Conservation (phyloP, 1,140 invertebrate genomes). For the Conus betulinus region DNA sequence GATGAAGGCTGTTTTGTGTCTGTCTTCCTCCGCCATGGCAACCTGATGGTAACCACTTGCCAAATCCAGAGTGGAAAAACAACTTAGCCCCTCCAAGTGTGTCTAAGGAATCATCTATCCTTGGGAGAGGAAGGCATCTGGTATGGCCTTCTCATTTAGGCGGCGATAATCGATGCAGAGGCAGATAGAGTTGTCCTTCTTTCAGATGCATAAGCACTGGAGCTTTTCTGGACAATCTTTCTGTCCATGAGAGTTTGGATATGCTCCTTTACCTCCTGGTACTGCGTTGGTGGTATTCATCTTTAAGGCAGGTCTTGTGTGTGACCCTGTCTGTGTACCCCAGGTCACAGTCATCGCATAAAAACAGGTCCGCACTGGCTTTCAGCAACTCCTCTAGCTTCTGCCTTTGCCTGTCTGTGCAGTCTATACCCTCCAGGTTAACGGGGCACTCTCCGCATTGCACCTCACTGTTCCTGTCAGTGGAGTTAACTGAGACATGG, state of each 20-base stretch:
- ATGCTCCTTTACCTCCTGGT: constrained; percentile 6
- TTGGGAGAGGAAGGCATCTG: constrained; percentile 44
- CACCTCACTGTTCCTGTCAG: neutral
- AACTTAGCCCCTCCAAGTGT: no score
- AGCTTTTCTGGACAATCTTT: constrained; percentile 30
- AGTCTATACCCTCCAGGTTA: neutral
- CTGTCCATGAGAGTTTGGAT: constrained; percentile 32
- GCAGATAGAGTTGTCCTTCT: constrained; percentile 52
- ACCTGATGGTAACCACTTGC: constrained; percentile 72
- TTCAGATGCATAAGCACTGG: constrained; percentile 47
- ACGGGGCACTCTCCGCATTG: neutral
- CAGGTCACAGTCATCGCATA: neutral
- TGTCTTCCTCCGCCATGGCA: constrained; percentile 58
- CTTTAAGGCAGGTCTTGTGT: neutral
- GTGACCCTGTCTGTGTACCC: neutral
- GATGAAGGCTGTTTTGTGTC: constrained; percentile 49
- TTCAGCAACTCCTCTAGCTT: neutral
- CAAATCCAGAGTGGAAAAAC: constrained; percentile 58
- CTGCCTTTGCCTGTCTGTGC: neutral
- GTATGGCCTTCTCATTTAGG: constrained; percentile 50
- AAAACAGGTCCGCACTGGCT: neutral
- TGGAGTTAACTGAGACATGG: neutral
- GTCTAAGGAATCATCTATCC: constrained; percentile 48
- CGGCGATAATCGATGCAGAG: constrained; percentile 57
- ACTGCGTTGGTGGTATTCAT: neutral